Evolutionary conservation across 2,797 vertebrate species (phyloP).

Genomic region (Clangula hyemalis): DNA sequence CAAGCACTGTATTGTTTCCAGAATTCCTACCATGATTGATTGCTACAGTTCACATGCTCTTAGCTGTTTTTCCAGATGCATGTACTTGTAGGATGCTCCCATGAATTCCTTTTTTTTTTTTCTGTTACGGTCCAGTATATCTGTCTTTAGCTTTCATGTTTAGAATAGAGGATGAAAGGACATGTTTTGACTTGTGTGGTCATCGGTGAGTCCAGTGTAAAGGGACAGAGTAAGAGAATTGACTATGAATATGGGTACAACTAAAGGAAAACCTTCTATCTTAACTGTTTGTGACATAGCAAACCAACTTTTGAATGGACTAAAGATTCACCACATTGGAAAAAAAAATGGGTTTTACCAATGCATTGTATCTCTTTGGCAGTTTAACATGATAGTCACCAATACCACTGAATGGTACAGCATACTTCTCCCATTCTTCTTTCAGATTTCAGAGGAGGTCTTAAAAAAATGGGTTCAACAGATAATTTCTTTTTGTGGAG

Average conservation of each 20-base stretch:
- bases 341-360: not conserved
- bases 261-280: not conserved
- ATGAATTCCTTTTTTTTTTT: not conserved
- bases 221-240: not conserved
- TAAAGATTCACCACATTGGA: not conserved
- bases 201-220: not conserved
- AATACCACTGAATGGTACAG: accelerated
- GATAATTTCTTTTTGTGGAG: slow-evolving; percentile 83
- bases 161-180: not conserved
- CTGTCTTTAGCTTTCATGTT: not conserved
- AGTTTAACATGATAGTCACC: not conserved
- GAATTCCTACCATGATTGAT: not conserved
- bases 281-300: not conserved
- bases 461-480: slow-evolving; percentile 85
- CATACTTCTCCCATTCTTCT: not conserved
- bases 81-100: not conserved
- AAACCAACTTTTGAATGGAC: not conserved
- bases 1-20: not conserved
- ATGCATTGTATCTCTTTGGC: not conserved
- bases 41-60: not conserved
- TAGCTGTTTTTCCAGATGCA: not conserved
- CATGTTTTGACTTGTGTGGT: not conserved
- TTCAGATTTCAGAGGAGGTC: slow-evolving; percentile 69
- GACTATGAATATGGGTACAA: not conserved
- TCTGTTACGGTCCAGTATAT: not conserved